Conservation (phyloP, 2,888 invertebrate genomes). For the Corbicula japonica region DNA sequence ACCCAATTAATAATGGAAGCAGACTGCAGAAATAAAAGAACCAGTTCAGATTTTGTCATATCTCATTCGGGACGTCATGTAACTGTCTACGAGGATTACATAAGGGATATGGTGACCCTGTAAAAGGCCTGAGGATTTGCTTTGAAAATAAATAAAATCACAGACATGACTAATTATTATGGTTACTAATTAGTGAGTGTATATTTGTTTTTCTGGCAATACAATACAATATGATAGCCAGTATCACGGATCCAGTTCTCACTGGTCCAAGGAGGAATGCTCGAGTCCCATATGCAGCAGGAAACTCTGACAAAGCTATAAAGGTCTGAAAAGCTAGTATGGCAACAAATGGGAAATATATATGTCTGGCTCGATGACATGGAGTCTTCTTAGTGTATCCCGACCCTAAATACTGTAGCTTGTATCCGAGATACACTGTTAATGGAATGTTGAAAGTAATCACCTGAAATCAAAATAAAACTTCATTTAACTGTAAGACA, state of each 20-base stretch:
- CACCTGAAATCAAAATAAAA: slow-evolving; percentile 84
- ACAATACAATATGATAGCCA: slow-evolving; percentile 89
- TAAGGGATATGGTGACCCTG: too few species aligned
- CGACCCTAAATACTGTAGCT: slow-evolving; percentile 87
- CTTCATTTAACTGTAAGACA: too few species aligned
- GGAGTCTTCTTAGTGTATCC: slow-evolving; percentile 31
- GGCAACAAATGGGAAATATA: slow-evolving; percentile 73
- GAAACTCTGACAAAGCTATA: slow-evolving; percentile 89
- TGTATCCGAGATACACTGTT: slow-evolving; percentile 90
- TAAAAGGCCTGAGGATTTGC: too few species aligned
- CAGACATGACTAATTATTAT: slow-evolving; percentile 15
- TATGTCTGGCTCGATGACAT: slow-evolving; percentile 57
- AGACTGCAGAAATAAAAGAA: too few species aligned
- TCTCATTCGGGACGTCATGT: too few species aligned
- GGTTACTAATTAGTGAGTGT: slow-evolving; percentile 7
- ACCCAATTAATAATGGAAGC: too few species aligned
- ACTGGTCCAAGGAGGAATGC: slow-evolving; percentile 93
- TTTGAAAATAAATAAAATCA: too few species aligned
- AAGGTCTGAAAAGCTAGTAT: slow-evolving; percentile 89
- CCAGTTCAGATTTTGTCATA: too few species aligned
- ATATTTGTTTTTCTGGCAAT: slow-evolving; percentile 51
- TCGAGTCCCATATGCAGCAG: slow-evolving; percentile 93
- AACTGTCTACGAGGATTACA: too few species aligned
- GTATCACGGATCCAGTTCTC: slow-evolving; percentile 92
- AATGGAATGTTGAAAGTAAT: slow-evolving; percentile 92